Evolutionary conservation across 2,113 vertebrate species (phyloP).

Genomic region (Craseonycteris thonglongyai): DNA sequence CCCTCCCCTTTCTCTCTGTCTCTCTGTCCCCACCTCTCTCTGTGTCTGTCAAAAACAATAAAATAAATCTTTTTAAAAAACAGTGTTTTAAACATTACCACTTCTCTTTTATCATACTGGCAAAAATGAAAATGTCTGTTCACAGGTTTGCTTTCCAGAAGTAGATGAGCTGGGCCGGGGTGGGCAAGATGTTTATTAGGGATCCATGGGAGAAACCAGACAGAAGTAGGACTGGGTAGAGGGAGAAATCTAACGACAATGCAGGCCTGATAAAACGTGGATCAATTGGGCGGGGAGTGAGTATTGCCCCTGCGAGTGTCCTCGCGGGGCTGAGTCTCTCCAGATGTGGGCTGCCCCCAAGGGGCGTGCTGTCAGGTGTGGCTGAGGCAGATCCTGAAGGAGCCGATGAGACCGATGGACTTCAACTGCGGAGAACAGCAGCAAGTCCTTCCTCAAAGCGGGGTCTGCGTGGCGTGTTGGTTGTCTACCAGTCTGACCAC

Average conservation of each 20-base stretch:
- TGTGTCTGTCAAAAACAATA: no score
- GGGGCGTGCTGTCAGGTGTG: neutral
- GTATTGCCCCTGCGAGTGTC: accelerated
- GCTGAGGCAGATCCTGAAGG: neutral
- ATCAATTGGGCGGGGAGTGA: neutral
- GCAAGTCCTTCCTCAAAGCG: neutral
- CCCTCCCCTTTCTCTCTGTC: no score
- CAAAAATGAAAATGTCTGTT: neutral
- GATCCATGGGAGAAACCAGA: neutral
- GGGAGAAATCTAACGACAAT: neutral
- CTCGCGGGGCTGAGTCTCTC: neutral
- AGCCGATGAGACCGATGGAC: neutral
- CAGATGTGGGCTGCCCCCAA: neutral
- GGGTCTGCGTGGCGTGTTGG: no score
- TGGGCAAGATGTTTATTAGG: neutral
- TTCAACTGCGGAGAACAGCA: neutral
- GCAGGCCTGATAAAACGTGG: neutral
- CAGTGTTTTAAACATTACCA: no score
- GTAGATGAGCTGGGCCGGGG: neutral
- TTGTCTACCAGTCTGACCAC: neutral
- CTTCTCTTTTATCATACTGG: neutral
- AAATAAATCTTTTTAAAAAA: no score
- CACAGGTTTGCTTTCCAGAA: neutral
- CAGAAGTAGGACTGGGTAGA: neutral
- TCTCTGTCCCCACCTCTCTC: no score